These are phyloP conservation scores for Caerostris extrusa DNA, from an alignment of 1,140 invertebrate genomes.

Conservation along the genomic window DNA sequence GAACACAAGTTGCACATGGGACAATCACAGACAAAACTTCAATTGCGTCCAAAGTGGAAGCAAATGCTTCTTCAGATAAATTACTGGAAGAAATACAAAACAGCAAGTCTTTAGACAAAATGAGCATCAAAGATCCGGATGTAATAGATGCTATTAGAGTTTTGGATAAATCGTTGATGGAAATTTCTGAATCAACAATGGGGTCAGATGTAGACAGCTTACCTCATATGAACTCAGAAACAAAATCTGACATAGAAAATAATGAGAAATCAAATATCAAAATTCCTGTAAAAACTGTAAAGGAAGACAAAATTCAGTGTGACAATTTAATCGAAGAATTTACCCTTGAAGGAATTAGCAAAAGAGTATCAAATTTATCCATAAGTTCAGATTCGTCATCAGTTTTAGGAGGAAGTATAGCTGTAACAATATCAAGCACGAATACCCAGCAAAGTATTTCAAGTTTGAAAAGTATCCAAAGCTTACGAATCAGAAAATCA, in stretches of 20 bases:
- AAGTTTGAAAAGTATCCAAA: not conserved
- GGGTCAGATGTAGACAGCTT: not conserved
- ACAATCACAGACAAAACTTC: not conserved
- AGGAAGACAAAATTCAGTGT: slow-evolving; percentile 75
- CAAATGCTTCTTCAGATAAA: slow-evolving; percentile 25
- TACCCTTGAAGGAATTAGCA: slow-evolving; percentile 60
- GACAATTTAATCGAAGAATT: slow-evolving; percentile 74
- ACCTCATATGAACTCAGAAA: not conserved
- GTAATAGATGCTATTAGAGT: slow-evolving; percentile 67
- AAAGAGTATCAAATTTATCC: slow-evolving; percentile 30
- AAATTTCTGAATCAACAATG: slow-evolving; percentile 39
- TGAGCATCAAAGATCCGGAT: slow-evolving; percentile 71
- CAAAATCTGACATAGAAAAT: not conserved
- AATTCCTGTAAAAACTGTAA: not conserved
- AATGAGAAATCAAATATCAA: not conserved
- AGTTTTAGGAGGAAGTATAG: slow-evolving; percentile 33
- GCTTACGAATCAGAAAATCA: not conserved
- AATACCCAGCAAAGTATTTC: not conserved
- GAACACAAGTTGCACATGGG: not conserved
- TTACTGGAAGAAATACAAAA: slow-evolving; percentile 73
- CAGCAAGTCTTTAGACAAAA: slow-evolving; percentile 68
- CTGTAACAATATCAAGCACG: slow-evolving; percentile 59
- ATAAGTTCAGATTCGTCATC: slow-evolving; percentile 35
- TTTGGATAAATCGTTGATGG: slow-evolving; percentile 71
- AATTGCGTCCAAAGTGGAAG: not conserved